phyloP scores from a whole-genome alignment of 2,888 invertebrate genomes.

The Drosophila differens region DNA sequence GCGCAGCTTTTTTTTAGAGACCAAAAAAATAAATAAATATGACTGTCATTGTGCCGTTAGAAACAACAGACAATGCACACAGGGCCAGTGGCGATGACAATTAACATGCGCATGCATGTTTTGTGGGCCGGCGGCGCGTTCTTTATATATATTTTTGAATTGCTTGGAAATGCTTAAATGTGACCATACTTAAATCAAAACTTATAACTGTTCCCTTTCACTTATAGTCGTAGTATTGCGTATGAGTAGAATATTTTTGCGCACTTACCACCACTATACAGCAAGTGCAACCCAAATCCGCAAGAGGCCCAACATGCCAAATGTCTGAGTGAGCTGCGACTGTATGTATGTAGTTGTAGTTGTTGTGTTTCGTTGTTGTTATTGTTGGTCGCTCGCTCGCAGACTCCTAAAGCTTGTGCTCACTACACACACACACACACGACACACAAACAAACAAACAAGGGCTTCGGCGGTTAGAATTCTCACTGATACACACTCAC shows the following conservation, averaged over 20 bases:
- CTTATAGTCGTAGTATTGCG: not conserved
- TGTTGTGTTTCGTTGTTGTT: conserved; percentile 36
- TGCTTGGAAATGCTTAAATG: conserved; percentile 19
- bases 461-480: conserved; percentile 47
- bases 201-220: conserved; percentile 17
- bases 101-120: conserved; percentile 11
- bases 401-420: conserved; percentile 21
- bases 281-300: conserved; percentile 52
- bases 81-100: conserved; percentile 2
- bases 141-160: conserved; percentile 12
- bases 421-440: conserved; percentile 19
- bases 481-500: conserved; percentile 31
- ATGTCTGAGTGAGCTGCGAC: conserved; percentile 24
- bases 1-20: conserved; percentile 10
- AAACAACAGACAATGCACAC: conserved; percentile 33
- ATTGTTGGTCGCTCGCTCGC: conserved; percentile 27
- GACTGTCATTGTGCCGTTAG: conserved; percentile 40
- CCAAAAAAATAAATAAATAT: conserved; percentile 12
- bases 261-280: conserved; percentile 58
- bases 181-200: conserved; percentile 32
- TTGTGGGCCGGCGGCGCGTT: not conserved
- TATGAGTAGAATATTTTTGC: conserved; percentile 14
- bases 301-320: conserved; percentile 49
- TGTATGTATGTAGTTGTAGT: conserved; percentile 10
- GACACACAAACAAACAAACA: conserved; percentile 3